A percentile compares a stretch with the other conserved stretches of the same genome.
phyloP scores from a whole-genome alignment of 2,113 vertebrate species.

The Emydocephalus ijimae region DNA sequence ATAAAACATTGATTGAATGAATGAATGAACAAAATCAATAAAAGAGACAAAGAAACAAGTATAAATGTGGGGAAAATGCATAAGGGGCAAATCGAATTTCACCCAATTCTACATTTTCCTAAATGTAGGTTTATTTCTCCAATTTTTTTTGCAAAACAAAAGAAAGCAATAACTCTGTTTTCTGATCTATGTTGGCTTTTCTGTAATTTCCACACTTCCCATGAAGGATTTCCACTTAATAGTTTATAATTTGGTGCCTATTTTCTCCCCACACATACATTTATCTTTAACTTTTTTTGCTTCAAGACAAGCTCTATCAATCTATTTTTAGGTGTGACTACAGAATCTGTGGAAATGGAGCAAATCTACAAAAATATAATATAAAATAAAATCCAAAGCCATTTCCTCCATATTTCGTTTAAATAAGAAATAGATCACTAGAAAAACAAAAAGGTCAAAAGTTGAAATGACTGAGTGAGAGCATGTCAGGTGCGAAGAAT shows the following conservation, averaged over 20 bases:
- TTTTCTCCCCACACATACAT: background rate
- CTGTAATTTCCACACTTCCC: background rate
- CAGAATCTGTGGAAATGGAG: background rate
- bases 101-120: background rate
- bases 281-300: background rate
- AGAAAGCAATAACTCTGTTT: background rate
- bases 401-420: background rate
- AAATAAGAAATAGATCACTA: background rate
- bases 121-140: background rate
- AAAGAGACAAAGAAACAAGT: background rate
- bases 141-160: background rate
- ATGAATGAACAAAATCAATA: background rate
- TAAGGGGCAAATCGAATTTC: background rate
- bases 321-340: background rate
- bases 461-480: background rate
- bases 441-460: background rate
- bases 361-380: background rate
- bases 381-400: background rate
- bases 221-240: background rate
- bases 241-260: background rate
- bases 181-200: background rate
- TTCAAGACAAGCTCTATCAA: background rate
- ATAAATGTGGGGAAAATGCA: background rate
- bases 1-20: background rate
- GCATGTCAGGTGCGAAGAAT: background rate